A percentile compares a stretch with the other conserved stretches of the same genome.
phyloP scores from a whole-genome alignment of 92 coral and sea anemone genomes.

The Epizoanthus ramosus region DNA sequence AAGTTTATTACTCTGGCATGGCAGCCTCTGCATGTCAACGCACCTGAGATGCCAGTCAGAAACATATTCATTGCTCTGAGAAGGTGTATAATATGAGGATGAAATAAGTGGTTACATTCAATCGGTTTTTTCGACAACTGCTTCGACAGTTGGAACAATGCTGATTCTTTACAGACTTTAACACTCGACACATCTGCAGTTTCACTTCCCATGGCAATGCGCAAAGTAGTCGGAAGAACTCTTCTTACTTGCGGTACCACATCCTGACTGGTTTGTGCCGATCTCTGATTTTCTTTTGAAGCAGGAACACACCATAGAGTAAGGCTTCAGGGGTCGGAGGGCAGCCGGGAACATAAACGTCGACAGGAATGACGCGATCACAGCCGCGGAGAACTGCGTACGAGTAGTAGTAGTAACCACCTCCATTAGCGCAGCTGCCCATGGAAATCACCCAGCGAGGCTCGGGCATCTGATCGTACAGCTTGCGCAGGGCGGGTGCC shows the following conservation, averaged over 20 bases:
- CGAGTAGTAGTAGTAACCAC: conserved; percentile 97
- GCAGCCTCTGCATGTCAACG: no score
- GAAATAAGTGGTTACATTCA: no score
- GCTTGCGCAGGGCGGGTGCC: conserved; percentile 99
- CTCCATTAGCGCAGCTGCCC: conserved; percentile 99
- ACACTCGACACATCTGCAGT: no score
- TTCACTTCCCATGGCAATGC: no score
- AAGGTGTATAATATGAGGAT: no score
- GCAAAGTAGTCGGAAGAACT: no score
- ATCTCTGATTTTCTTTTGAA: conserved; percentile 24
- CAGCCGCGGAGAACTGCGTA: conserved; percentile 98
- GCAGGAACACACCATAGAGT: conserved; percentile 2
- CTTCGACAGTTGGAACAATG: no score
- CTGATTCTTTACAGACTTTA: no score
- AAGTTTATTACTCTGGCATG: no score
- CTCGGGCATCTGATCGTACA: conserved; percentile 98
- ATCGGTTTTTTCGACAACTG: no score
- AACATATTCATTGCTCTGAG: no score
- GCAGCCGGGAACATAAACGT: conserved; percentile 98
- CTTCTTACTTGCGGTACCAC: conserved; percentile 21
- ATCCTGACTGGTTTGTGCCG: conserved; percentile 12
- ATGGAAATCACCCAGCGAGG: conserved; percentile 99
- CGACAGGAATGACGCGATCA: conserved; percentile 95
- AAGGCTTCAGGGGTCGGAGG: conserved; percentile 56
- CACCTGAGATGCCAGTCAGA: no score